Evolutionary conservation across 2,888 invertebrate genomes (phyloP).

Genomic region (Brenthis ino): DNA sequence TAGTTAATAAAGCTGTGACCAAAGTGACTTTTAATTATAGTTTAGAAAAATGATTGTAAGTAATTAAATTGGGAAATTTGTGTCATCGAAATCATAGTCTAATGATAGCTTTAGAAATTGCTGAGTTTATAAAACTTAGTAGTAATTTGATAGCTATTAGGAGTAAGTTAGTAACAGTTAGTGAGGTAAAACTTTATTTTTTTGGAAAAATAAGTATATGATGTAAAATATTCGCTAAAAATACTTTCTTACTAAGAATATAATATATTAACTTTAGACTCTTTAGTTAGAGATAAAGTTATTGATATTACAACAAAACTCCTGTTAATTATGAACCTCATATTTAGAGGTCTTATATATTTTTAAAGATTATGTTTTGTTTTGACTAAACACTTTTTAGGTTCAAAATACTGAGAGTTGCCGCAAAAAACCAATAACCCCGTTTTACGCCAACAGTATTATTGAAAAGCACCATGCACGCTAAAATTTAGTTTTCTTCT

Average conservation of each 20-base stretch:
- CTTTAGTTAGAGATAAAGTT: too few relatives aligned
- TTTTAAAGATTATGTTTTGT: background rate
- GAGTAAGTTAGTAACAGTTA: too few relatives aligned
- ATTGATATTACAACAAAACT: background rate
- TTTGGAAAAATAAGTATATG: too few relatives aligned
- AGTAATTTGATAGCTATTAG: too few relatives aligned
- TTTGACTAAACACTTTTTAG: conserved; percentile 23
- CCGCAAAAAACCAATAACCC: conserved; percentile 67
- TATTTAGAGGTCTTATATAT: conserved; percentile 1
- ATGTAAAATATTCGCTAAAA: too few relatives aligned
- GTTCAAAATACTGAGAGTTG: conserved; percentile 38
- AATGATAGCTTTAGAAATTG: background rate
- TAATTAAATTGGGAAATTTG: conserved; percentile 8
- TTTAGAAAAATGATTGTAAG: conserved; percentile 17
- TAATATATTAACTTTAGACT: too few relatives aligned
- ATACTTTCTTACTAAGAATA: too few relatives aligned
- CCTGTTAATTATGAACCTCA: conserved; percentile 8
- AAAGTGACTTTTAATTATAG: conserved; percentile 25
- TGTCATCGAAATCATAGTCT: background rate
- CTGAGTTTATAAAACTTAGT: too few relatives aligned
- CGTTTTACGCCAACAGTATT: conserved; percentile 66
- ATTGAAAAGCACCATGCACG: conserved; percentile 65
- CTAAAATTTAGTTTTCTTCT: conserved; percentile 58
- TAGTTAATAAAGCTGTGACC: background rate
- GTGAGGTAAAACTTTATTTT: too few relatives aligned